Base-by-base conservation (phyloP, 2,888 invertebrate species). In the Leptopilina myrica region DNA sequence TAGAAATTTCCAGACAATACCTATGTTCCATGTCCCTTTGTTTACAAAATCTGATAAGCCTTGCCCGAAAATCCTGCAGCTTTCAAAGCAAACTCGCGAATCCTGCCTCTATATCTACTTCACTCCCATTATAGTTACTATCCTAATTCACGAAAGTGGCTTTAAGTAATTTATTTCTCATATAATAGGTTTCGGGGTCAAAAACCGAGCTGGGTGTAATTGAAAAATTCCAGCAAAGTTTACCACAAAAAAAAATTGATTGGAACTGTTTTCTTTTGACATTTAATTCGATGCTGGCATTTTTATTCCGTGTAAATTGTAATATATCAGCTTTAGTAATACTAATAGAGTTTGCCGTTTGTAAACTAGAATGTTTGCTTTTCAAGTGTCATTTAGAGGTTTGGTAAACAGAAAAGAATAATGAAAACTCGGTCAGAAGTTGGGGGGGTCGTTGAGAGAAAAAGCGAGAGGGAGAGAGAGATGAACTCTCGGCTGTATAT, bases 1-100 rank as follows among this genome's bases (percentile, higher is more conserved):
- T 80, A 75, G 79, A 79, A 77, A 79, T 78, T 78, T 64, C 53
- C 77, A 80, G 78, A 83, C 81, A 83, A 83, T 80, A 78, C 77
- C 76, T 76, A 64, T 76, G 78, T 73, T 76, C 73, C 64, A 53
- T 76, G 79, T 81, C 79, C 79, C 78, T 81, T 83, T 83, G 83
- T 83, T 81, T 80, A 77, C 81, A 67, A 56, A 83, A 79, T 79
- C 79, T 80, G 81, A 83, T 83, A 81, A 81, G 79, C 80, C 73
- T 81, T n/a, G 59, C 77, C 77, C 73, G 79, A 79, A 83, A 81
- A 80, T 83, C 81, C 80, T 78, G 76, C 69, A 78, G 81, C 80
- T 81, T 79, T 79, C 80, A 83, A 83, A 79, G 79, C 79, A 77
- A 81, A 80, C 81, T 81, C 79, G 78, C 78, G 79, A 79, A 81